Base-by-base conservation (phyloP, 37 sponge, comb jelly and placozoan genomes). In the Spongilla lacustris region DNA sequence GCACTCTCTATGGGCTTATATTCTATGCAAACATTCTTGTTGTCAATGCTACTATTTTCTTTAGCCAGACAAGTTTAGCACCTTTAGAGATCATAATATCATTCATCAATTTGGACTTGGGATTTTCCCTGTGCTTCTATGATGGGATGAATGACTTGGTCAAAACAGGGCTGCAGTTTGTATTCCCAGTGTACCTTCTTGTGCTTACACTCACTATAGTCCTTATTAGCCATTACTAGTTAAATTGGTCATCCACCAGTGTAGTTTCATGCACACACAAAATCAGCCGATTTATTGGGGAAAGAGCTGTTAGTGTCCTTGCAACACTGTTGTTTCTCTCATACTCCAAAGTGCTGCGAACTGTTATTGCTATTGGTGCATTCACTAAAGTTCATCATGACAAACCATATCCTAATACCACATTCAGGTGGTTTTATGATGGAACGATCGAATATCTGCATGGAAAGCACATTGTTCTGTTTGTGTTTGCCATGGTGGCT, bases 161-260 rank as follows among this genome's bases (percentile, higher is more conserved):
- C 9, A 92, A 85, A 37, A 72, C 68, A 22, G 80, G 75, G 0
- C 78, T 92, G 11, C 85, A 84, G 73, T 84, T 74, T 50, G 72
- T 88, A 33, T 92, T 92, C 36, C 92, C 92, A 10, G 38, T 76
- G 21, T 92, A 92, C 32, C 78, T 92, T 34, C 67, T 92, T 68
- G 27, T 84, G 6, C 25, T 92, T 2, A 32, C 80, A 1, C 8
- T 75, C 6, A 66, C 22, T 3, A 85, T 88, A 23, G 85, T 85
- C 17, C 10, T 84, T 4, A 23, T 83, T 6, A 84, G 75, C 33
- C 66, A 66, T 17, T 71, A 46, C 46, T 10, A 8, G 8, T 46
- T 46, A 46, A 46, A 46, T 46, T 46, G 46, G 46, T 46, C 46
- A 46, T 46, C 46, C 8, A 8, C 46, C 4, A 46, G 8, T 46